Base-by-base conservation (phyloP, 2,797 vertebrate species). In the Bovichtus variegatus region DNA sequence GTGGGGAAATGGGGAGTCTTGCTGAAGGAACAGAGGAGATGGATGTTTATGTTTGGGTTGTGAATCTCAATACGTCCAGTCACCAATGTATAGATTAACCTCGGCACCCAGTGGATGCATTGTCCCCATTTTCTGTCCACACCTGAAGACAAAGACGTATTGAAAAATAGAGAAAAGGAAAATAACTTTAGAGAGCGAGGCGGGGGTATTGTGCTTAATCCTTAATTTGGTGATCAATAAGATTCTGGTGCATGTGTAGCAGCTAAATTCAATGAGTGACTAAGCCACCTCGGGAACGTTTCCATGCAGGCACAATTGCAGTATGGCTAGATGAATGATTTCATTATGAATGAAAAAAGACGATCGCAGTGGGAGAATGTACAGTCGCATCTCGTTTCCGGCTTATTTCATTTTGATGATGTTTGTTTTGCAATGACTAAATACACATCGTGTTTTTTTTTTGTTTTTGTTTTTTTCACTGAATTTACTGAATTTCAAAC, bases 201-300 rank as follows among this genome's bases (percentile, higher is more conserved):
- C 47, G 41, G 16, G 18, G 54, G n/a, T n/a, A 76, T 79, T 86
- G 59, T 18, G 62, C 40, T 38, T 68, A 54, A 64, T 85, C 49
- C 61, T 44, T 84, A 62, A 71, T 82, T 76, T 76, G 43, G 41
- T 64, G 21, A 84, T 85, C 74, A 64, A 64, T 67, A 58, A 29
- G 51, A 67, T 69, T 62, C 3, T 12, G 60, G 40, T 64, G 55
- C 70, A 57, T 46, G 19, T 34, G 12, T n/a, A 21, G 69, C 55
- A 69, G 58, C 44, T 80, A 8, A 69, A 84, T 80, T 49, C 54
- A 82, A 11, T 62, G 21, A 78, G 34, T 19, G 38, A 54, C 31
- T 29, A 18, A 71, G 46, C 34, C 67, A 63, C 34, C 36, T n/a
- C 19, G 50, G 73, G 71, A 74, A 77, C 38, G 78, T 82, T 71